phyloP scores from a whole-genome alignment of 2,888 invertebrate species.

The Geophilus truncorum region DNA sequence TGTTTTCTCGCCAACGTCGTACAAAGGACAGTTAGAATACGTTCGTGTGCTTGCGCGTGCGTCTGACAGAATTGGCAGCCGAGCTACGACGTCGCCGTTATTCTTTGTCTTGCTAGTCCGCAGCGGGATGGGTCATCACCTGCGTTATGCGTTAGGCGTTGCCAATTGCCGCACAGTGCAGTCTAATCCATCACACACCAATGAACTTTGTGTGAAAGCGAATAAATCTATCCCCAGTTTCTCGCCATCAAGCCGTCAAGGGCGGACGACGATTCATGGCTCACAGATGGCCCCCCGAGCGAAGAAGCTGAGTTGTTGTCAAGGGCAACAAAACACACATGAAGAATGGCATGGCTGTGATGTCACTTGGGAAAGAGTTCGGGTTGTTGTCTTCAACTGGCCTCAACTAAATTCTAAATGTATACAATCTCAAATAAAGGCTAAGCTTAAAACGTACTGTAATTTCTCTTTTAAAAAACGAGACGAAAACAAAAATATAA shows the following conservation, averaged over 20 bases:
- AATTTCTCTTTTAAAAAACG: neutral
- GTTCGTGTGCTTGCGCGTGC: too few relatives aligned
- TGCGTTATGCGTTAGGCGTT: neutral
- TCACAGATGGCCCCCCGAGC: neutral
- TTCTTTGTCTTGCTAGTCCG: neutral
- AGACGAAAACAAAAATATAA: neutral
- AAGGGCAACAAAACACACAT: neutral
- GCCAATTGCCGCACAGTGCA: neutral
- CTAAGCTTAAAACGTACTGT: neutral
- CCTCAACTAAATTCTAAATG: neutral
- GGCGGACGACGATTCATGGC: neutral
- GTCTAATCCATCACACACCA: neutral
- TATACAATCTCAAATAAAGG: neutral
- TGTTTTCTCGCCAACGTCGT: neutral
- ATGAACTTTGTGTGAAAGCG: neutral
- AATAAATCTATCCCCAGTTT: neutral
- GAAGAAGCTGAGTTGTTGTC: neutral
- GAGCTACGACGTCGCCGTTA: neutral
- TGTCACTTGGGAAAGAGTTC: neutral
- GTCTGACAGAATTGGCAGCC: neutral
- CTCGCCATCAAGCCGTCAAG: neutral
- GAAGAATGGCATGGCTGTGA: neutral
- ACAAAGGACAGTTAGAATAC: neutral
- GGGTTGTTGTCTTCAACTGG: neutral
- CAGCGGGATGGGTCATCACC: neutral